Base-by-base conservation (phyloP, 2,888 invertebrate genomes). In the Zeuzera pyrina region DNA sequence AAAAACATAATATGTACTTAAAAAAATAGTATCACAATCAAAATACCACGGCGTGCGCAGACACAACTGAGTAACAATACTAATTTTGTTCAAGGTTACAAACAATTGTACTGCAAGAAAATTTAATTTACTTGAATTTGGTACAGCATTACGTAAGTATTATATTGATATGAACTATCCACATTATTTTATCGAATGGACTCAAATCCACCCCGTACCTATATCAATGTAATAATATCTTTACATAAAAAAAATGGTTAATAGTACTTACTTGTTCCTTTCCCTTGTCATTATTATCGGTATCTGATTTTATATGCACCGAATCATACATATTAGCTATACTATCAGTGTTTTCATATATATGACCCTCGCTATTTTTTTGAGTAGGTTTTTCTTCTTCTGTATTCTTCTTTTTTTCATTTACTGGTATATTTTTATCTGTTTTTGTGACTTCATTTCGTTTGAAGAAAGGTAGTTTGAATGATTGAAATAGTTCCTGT, bases 241-340 rank as follows among this genome's bases (percentile, higher is more conserved):
- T 10, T 5, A 10, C 22, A 22, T 10, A 10, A 22, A 22, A 22
- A 10, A 22, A 2, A n/a, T 2, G 3, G n/a, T 8, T 21, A 2
- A 21, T 21, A 21, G n/a, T 25, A 25, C 13, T 12, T 7, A 12
- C 25, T n/a, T n/a, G n/a, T 12, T 10, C 25, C 8, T 2, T 25
- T 15, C 15, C 28, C 4, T 28, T 10, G 10, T n/a, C 7, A 12
- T 13, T 28, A 6, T 19, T 19, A 8, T 19, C 19, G 19, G n/a
- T n/a, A n/a, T 8, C 19, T 19, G 19, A 45, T n/a, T 39, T 41
- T 2, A 68, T 62, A 19, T 67, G 66, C 11, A 83, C 64, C 1
- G 83, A 78, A 42, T 81, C 81, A 37, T 83, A 81, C 76, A 81
- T 76, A 30, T 68, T 67, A 7, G 48, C 51, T 14, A 52, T 43